Evolutionary conservation across 2,888 invertebrate genomes (phyloP), one percentile per base, ranked within the genome.

Genomic region (Campaea margaritaria): DNA sequence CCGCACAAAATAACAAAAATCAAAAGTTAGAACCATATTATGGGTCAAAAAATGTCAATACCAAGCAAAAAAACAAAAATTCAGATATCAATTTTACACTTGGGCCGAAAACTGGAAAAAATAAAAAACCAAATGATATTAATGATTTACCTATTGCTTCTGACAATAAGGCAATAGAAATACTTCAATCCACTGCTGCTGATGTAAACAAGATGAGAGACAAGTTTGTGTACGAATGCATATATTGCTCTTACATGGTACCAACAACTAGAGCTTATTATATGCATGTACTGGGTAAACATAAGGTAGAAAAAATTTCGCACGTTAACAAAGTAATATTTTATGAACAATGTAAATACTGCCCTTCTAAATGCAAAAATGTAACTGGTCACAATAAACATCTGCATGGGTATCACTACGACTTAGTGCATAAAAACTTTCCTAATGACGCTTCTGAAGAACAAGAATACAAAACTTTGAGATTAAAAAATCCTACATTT

Each of bases 331-430:
- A 65, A 52, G 72, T 74, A 15, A 34, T 28, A 46, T 86, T 78
- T 73, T 64, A 75, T 59, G 58, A 78, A 10, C 71, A 71, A 43
- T 86, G 86, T 60, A 75, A 72, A 64, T 79, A 74, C 68, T 85
- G 85, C 55, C 15, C 68, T 31, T 62, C 64, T 16, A 71, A 64
- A 57, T 58, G 54, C 58, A 45, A 41, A 41, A 67, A 61, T 67
- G 39, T 71, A 15, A 16, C 51, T 2, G 45, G 51, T n/a, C 77
- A 71, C 45, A 79, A 79, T 61, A 52, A 15, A 0, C 79, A 79
- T 69, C 38, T 79, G 16, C 44, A 44, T 15, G 57, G 39, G 28
- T 48, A 48, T 54, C 78, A 79, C 45, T 38, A 43, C 27, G 57
- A 68, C 45, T 59, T 64, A 36, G 50, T 65, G 50, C 56, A 12